These are phyloP conservation scores for Whitmania pigra DNA, from an alignment of 1,140 invertebrate species.

Conservation along the genomic window DNA sequence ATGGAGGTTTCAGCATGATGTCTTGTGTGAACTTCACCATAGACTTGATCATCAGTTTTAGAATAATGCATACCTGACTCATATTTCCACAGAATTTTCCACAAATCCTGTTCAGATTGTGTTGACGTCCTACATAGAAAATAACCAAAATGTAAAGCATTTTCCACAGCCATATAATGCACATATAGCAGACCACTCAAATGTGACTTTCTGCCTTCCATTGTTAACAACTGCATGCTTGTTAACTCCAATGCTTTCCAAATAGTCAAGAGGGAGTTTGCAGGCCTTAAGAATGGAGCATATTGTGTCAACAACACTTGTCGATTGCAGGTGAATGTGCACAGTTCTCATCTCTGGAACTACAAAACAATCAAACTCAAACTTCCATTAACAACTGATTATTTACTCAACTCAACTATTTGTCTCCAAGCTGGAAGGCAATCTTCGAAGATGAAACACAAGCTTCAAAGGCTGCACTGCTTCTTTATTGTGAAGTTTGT, in stretches of 20 bases:
- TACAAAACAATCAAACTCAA: neutral
- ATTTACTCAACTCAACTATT: neutral
- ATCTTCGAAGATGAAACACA: conserved; percentile 27
- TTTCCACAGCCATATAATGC: neutral
- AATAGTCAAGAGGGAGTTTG: conserved; percentile 66
- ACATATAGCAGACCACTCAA: no score
- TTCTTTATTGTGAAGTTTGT: conserved; percentile 49
- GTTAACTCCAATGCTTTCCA: conserved; percentile 49
- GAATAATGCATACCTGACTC: neutral
- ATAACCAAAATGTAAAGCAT: neutral
- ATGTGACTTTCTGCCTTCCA: neutral
- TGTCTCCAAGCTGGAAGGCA: conserved; percentile 42
- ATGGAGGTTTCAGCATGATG: neutral
- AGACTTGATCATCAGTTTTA: neutral
- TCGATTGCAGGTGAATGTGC: conserved; percentile 55
- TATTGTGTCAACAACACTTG: conserved; percentile 60
- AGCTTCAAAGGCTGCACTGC: conserved; percentile 27
- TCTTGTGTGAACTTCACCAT: neutral
- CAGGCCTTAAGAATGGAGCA: conserved; percentile 63
- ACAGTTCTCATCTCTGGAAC: conserved; percentile 47
- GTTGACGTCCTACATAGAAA: neutral
- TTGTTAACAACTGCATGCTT: neutral
- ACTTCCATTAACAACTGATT: no score
- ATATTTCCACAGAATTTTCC: neutral
- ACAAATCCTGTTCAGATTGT: neutral